Conservation (phyloP, 2,797 vertebrate species). For the Gadopsis bispinosus region DNA sequence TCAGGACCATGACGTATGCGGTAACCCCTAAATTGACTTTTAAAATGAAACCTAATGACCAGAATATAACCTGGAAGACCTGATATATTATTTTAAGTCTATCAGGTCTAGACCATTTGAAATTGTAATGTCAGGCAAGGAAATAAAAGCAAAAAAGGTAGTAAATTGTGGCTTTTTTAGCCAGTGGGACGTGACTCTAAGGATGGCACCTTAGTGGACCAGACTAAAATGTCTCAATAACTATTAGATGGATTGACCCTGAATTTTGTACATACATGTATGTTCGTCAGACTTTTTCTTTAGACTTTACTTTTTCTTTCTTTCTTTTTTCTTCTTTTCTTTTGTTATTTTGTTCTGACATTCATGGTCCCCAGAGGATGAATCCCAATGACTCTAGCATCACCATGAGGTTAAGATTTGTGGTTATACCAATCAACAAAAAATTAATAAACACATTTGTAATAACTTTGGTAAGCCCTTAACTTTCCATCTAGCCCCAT, state of each 20-base stretch:
- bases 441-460: no score
- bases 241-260: neutral
- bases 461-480: neutral
- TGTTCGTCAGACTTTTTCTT: neutral
- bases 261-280: neutral
- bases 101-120: conserved; percentile 33
- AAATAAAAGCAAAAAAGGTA: neutral
- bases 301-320: no score
- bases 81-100: conserved; percentile 43
- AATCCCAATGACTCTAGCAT: neutral
- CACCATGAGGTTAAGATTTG: neutral
- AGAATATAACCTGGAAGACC: conserved; percentile 33
- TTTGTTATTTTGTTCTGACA: neutral
- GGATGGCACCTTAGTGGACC: neutral
- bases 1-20: conserved; percentile 30
- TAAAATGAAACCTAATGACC: conserved; percentile 24
- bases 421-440: neutral
- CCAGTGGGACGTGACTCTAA: neutral
- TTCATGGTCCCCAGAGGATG: no score
- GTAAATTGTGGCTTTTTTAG: neutral
- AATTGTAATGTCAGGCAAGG: neutral
- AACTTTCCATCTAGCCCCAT: neutral
- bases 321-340: no score
- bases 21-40: conserved; percentile 55
- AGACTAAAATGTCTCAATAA: neutral